Evolutionary conservation across 2,797 vertebrate genomes (phyloP), one percentile per base, ranked within the genome.

Genomic region (Chaenodraco wilsoni): DNA sequence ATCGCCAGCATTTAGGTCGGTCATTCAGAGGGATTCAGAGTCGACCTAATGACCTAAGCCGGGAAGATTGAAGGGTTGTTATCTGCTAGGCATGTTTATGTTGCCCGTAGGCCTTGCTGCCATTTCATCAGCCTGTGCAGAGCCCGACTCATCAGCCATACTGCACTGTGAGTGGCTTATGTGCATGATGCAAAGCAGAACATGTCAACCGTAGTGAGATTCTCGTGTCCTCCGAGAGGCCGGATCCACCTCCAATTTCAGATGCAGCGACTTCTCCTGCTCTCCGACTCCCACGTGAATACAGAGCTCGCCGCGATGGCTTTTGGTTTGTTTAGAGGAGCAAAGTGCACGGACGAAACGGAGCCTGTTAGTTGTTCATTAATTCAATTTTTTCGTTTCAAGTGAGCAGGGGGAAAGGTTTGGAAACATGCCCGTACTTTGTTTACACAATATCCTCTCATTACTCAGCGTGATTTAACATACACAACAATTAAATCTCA

Each of bases 131-230:
- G 71, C 64, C 49, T 11, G 69, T 74, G 16, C 59, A 58, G 76
- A 73, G 60, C 72, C 70, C 37, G 27, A 84, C 64, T 49, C 50
- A 74, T 86, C 76, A 76, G 44, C 54, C 9, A 10, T n/a, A 40
- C 33, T 37, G 63, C 10, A 19, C 83, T 49, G 50, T 40, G 69
- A 85, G 84, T 72, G 50, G 4, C 62, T 74, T 82, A 69, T 70
- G 71, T 74, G 71, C 54, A 54, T 31, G 73, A 83, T 77, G 82
- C 76, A 82, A 74, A 74, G 73, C 68, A 69, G 78, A 79, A 85
- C 84, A 89, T 82, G 82, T 87, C 81, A 75, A 70, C 74, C 31
- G 41, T 59, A 0, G 27, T 66, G 69, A 50, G 62, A 76, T 75
- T 73, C 23, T n/a, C n/a, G 5, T 52, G 62, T 62, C 61, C 76